Evolutionary conservation across 2,888 invertebrate genomes (phyloP), one percentile per base, ranked within the genome.

Genomic region (Ligdia adustata): DNA sequence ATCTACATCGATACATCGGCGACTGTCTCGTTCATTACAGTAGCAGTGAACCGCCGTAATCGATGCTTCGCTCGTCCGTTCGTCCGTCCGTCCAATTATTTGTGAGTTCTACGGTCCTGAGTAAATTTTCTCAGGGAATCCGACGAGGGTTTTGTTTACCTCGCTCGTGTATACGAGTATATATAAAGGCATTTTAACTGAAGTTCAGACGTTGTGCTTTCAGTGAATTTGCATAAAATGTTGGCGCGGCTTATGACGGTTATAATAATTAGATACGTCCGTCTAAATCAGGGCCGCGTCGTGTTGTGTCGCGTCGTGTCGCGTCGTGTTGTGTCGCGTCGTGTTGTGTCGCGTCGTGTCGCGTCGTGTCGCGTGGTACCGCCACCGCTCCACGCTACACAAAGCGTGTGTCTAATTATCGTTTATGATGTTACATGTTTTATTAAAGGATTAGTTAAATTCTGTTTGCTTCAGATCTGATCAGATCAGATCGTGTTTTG

Each of bases 201-300:
- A 69, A 72, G 70, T 70, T 60, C 57, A 64, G 59, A 72, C 67
- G 62, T 55, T 59, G 58, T 61, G 64, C 55, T 60, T 62, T 56
- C 57, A 57, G 60, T 64, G 62, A 66, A 75, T 77, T 75, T 70
- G 63, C 71, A 75, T 79, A 65, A 67, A 66, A 66, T 60, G 55
- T 69, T 57, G 58, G 58, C 50, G 42, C 27, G 62, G 58, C 61
- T 66, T 69, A 58, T 62, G 57, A 41, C 43, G 59, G 58, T 68
- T 69, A 75, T 76, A n/a, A 75, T 72, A 71, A 79, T 78, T 73
- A 74, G 64, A 62, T 52, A 64, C 64, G 71, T 69, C 68, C 63
- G 56, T 66, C 62, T 66, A 64, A 75, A 74, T 72, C 66, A 72
- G 64, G 49, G 43, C 60, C 53, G 55, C 48, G 64, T 60, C 50